phyloP scores from a whole-genome alignment of 2,888 invertebrate species.

The Tridacna crocea region DNA sequence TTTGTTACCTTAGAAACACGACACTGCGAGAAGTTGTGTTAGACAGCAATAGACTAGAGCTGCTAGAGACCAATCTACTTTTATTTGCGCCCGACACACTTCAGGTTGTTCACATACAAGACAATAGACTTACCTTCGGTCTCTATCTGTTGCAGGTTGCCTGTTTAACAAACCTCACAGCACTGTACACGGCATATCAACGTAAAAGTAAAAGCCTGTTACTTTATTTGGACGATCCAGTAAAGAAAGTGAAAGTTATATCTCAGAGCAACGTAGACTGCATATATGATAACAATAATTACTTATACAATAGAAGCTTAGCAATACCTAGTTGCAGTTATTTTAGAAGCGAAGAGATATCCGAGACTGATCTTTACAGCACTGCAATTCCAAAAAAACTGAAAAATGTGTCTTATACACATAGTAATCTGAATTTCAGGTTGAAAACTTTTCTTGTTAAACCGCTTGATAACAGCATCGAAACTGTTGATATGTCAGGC shows the following conservation, averaged over 20 bases:
- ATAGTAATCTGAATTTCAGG: conserved; percentile 16
- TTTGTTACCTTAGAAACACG: conserved; percentile 52
- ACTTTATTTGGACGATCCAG: background rate
- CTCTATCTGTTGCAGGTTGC: conserved; percentile 39
- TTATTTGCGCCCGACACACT: conserved; percentile 29
- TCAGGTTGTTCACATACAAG: conserved; percentile 22
- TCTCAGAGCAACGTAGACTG: background rate
- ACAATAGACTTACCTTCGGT: conserved; percentile 45
- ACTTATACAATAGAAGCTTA: background rate
- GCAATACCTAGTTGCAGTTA: background rate
- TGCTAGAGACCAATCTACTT: conserved; percentile 26
- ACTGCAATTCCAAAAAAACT: conserved; percentile 1
- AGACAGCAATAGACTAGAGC: conserved; percentile 31
- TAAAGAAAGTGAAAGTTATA: background rate
- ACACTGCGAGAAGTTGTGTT: conserved; percentile 35
- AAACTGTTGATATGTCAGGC: conserved; percentile 28
- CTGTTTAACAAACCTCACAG: conserved; percentile 17
- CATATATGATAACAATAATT: conserved; percentile 21
- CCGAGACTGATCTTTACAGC: background rate
- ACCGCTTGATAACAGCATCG: background rate
- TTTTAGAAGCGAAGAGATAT: background rate
- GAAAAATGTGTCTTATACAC: background rate
- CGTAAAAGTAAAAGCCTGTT: background rate
- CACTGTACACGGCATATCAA: background rate
- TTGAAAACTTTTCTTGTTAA: background rate